phyloP scores from a whole-genome alignment of 2,113 vertebrate species.

The Pollimyrus isidori region DNA sequence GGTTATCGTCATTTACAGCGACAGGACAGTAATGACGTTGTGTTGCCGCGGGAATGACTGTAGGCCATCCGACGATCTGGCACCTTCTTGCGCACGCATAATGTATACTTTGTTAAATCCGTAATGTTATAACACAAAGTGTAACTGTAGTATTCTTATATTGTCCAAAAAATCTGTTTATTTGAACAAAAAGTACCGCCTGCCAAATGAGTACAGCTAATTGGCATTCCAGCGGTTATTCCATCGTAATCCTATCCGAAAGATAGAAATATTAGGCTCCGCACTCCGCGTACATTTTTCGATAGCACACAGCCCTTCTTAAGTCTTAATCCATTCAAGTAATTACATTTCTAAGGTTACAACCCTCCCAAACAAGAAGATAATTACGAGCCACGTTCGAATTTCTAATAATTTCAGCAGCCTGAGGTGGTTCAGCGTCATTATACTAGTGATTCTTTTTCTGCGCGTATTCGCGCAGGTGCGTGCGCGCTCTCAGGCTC shows the following conservation, averaged over 20 bases:
- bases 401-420: neutral
- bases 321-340: constrained; percentile 11
- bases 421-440: neutral
- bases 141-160: neutral
- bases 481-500: neutral
- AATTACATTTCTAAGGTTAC: constrained; percentile 15
- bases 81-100: neutral
- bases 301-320: neutral
- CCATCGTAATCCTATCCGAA: neutral
- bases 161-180: neutral
- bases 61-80: neutral
- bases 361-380: neutral
- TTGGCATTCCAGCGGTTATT: neutral
- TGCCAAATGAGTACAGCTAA: neutral
- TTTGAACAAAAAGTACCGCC: neutral
- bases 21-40: neutral
- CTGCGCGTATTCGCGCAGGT: neutral
- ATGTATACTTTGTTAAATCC: neutral
- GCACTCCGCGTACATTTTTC: neutral
- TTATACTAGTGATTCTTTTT: neutral
- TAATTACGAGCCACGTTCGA: neutral
- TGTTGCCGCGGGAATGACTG: neutral
- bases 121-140: neutral
- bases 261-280: neutral
- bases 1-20: neutral